A percentile compares a stretch with the other conserved stretches of the same genome.
phyloP scores from a whole-genome alignment of 2,888 invertebrate species.

The Lithodes maja region DNA sequence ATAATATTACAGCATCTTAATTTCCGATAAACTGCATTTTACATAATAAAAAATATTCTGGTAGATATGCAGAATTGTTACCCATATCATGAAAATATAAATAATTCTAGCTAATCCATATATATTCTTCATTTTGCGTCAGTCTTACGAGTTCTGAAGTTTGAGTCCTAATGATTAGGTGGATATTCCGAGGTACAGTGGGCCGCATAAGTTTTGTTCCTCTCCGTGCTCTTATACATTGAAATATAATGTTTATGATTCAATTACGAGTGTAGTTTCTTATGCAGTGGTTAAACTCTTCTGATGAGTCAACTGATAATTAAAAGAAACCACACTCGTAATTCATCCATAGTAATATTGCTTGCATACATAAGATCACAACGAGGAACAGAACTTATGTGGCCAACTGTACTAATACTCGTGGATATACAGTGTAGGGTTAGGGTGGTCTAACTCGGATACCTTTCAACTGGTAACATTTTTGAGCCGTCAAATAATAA shows the following conservation, averaged over 20 bases:
- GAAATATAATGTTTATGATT: no score
- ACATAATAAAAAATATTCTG: background rate
- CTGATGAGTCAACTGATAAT: no score
- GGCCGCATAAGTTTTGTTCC: no score
- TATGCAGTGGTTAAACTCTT: no score
- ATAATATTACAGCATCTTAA: background rate
- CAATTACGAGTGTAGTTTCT: no score
- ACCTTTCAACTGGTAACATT: background rate
- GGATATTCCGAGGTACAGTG: background rate
- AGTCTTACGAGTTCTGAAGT: conserved; percentile 2
- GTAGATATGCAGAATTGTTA: background rate
- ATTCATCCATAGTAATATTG: no score
- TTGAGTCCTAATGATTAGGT: conserved; percentile 2
- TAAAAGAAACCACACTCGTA: no score
- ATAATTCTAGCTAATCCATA: background rate
- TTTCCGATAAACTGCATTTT: conserved; percentile 5
- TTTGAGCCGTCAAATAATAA: background rate
- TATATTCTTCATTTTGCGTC: conserved; percentile 4
- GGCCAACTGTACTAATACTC: background rate
- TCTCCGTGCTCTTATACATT: no score
- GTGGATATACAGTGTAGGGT: background rate
- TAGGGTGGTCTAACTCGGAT: background rate
- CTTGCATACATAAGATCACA: no score
- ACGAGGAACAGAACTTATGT: no score
- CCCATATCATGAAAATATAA: conserved; percentile 1